Conservation (phyloP, 2,797 vertebrate species). For the Benthosema pterotum region DNA sequence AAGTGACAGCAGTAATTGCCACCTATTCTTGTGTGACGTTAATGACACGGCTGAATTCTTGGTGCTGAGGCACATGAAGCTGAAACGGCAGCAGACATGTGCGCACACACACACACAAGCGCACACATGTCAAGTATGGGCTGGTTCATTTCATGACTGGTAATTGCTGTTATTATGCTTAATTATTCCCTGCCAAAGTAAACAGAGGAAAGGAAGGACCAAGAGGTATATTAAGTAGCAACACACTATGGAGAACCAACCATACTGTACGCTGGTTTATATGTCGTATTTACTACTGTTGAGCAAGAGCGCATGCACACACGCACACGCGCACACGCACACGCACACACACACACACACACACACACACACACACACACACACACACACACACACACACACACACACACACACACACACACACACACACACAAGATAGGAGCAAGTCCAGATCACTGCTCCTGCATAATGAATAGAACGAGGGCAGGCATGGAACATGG, state of each 20-base stretch:
- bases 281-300: too few species aligned
- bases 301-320: too few species aligned
- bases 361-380: conserved; percentile 1
- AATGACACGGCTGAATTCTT: conserved; percentile 41
- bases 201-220: too few species aligned
- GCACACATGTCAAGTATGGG: conserved; percentile 7
- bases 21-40: conserved; percentile 37
- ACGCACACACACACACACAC: neutral
- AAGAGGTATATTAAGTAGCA: too few species aligned
- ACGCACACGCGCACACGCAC: neutral
- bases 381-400: conserved; percentile 26
- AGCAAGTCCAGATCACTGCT: too few species aligned
- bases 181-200: too few species aligned
- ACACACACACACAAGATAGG: neutral
- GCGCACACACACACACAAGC: conserved; percentile 8
- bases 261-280: too few species aligned
- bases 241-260: too few species aligned
- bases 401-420: conserved; percentile 26
- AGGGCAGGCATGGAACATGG: too few species aligned
- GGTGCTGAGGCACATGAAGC: conserved; percentile 10
- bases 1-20: conserved; percentile 50
- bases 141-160: too few species aligned
- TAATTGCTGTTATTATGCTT: too few species aligned
- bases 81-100: conserved; percentile 11
- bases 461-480: too few species aligned